Percentiles rank a stretch among this genome's conserved stretches.
Conservation (phyloP, 2,888 invertebrate genomes). For the Venusia cambrica region DNA sequence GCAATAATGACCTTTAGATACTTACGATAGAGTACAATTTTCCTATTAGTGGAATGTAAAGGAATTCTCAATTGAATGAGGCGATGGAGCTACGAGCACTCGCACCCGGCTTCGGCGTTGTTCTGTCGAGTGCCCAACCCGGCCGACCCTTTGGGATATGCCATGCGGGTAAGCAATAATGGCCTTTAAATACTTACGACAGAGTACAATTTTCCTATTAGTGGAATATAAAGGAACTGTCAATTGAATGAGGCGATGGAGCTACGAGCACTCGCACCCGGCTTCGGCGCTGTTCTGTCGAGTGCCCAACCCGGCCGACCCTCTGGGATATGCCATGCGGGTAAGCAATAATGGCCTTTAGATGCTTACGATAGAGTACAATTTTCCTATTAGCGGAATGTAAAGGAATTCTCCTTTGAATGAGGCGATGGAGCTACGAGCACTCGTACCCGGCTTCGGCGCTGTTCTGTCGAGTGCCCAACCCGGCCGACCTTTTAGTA, state of each 20-base stretch:
- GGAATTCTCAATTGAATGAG: constrained; percentile 89
- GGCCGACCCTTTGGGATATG: constrained; percentile 88
- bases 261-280: constrained; percentile 76
- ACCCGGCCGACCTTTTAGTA: too few relatives aligned
- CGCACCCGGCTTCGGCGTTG: constrained; percentile 78
- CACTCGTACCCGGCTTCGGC: too few relatives aligned
- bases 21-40: too few relatives aligned
- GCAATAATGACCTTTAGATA: constrained; percentile 2
- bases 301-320: constrained; percentile 86
- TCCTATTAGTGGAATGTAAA: too few relatives aligned
- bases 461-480: too few relatives aligned
- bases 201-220: too few relatives aligned
- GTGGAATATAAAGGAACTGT: too few relatives aligned
- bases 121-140: constrained; percentile 87
- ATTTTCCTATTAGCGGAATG: too few relatives aligned
- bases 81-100: constrained; percentile 84
- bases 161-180: constrained; percentile 82
- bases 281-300: constrained; percentile 86
- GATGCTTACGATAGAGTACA: too few relatives aligned
- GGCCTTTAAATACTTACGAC: too few relatives aligned
- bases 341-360: constrained; percentile 56
- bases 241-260: constrained; percentile 88
- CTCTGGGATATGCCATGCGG: constrained; percentile 88
- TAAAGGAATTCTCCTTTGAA: too few relatives aligned
- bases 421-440: too few relatives aligned